These are phyloP conservation scores for Melitaea athalia DNA, from an alignment of 2,888 invertebrate genomes.

Conservation along the genomic window DNA sequence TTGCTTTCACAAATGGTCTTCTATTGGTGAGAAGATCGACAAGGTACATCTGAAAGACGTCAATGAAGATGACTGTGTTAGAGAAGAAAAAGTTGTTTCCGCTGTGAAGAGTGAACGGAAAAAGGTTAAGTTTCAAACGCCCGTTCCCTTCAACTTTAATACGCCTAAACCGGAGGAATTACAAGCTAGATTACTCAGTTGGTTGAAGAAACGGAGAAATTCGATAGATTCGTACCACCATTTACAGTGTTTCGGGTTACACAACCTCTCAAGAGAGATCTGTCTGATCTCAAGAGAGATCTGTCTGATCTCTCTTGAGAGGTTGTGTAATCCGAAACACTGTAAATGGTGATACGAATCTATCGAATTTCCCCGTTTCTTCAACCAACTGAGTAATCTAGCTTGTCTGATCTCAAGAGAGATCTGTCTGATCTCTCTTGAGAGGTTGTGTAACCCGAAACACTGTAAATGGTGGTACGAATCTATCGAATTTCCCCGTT, in stretches of 20 bases:
- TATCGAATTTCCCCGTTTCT: constrained; percentile 74
- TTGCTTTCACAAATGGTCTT: constrained; percentile 71
- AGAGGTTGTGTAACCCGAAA: constrained; percentile 69
- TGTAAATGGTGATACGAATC: constrained; percentile 75
- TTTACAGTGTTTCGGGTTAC: constrained; percentile 78
- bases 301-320: constrained; percentile 47
- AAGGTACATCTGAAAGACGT: constrained; percentile 55
- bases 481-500: constrained; percentile 73
- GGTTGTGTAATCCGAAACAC: constrained; percentile 75
- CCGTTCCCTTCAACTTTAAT: constrained; percentile 55
- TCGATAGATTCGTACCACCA: constrained; percentile 75
- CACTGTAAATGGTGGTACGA: constrained; percentile 80
- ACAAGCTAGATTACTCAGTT: constrained; percentile 68
- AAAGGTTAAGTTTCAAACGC: constrained; percentile 69
- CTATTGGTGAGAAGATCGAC: constrained; percentile 67
- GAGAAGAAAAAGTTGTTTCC: constrained; percentile 57
- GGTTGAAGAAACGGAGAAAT: constrained; percentile 79
- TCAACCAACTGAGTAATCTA: constrained; percentile 77
- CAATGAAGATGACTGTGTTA: constrained; percentile 59
- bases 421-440: constrained; percentile 45
- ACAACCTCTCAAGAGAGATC: constrained; percentile 52
- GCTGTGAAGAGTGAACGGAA: constrained; percentile 73
- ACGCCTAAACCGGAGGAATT: constrained; percentile 70
- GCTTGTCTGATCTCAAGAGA: no score
- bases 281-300: no score